Conservation (phyloP, 2,113 vertebrate species). For the Pseudorhombus dupliciocellatus region DNA sequence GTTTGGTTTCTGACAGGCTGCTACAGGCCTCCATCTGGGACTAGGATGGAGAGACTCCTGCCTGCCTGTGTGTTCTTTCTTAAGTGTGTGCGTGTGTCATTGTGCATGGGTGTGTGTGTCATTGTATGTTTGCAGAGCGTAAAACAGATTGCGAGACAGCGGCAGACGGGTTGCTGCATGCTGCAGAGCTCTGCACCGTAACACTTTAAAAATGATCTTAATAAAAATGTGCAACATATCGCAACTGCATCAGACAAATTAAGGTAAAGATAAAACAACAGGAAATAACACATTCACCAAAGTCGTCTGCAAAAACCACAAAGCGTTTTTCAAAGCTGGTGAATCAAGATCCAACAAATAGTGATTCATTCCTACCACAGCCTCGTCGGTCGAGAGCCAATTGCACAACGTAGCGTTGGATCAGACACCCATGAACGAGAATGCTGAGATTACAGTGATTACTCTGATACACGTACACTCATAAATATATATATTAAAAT, state of each 20-base stretch:
- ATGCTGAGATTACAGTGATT: slow-evolving; percentile 25
- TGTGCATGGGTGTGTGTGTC: slow-evolving; percentile 31
- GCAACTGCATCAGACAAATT: not conserved
- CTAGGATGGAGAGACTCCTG: slow-evolving; percentile 29
- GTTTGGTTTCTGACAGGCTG: slow-evolving; percentile 68
- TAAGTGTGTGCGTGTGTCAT: slow-evolving; percentile 15
- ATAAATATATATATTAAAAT: not conserved
- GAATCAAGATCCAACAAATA: no score
- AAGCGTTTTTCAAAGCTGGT: no score
- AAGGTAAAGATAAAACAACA: no score
- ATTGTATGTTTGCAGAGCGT: slow-evolving; percentile 53
- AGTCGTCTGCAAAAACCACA: no score
- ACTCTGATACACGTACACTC: not conserved
- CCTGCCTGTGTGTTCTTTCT: not conserved
- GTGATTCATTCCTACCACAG: not conserved
- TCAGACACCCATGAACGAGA: slow-evolving; percentile 41
- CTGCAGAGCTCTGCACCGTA: slow-evolving; percentile 23
- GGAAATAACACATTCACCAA: no score
- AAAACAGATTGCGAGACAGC: slow-evolving; percentile 48
- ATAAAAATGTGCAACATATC: slow-evolving; percentile 19
- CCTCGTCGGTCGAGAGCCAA: slow-evolving; percentile 39
- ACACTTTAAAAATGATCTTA: slow-evolving; percentile 46
- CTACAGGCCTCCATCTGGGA: slow-evolving; percentile 63
- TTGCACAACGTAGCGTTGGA: slow-evolving; percentile 56
- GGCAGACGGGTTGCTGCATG: slow-evolving; percentile 51